These are phyloP conservation scores for Scaptodrosophila latifasciaeformis DNA, from an alignment of 2,888 invertebrate genomes.

Conservation along the genomic window DNA sequence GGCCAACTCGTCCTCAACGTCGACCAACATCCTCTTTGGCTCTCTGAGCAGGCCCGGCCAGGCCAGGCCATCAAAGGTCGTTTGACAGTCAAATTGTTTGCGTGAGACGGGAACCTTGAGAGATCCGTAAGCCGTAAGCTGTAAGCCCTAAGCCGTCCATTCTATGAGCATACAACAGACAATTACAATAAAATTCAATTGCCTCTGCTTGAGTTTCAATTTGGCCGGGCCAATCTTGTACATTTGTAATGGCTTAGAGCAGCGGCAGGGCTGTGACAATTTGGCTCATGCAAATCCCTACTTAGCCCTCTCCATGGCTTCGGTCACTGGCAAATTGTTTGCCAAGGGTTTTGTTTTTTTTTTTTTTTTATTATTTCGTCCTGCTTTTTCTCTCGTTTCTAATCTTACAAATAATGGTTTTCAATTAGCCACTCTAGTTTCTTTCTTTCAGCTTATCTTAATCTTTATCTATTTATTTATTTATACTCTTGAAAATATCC, in stretches of 20 bases:
- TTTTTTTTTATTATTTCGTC: no score
- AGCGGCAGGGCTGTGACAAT: no score
- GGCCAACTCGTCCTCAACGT: no score
- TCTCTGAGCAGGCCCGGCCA: constrained; percentile 32
- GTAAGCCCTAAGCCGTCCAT: constrained; percentile 29
- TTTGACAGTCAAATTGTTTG: constrained; percentile 40
- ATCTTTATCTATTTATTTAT: no score
- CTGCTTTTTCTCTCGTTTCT: constrained; percentile 21
- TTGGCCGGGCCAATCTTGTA: no score
- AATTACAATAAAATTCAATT: constrained; percentile 60
- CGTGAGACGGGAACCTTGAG: background rate
- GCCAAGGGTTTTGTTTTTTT: no score
- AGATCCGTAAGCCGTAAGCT: constrained; percentile 20
- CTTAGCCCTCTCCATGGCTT: constrained; percentile 5
- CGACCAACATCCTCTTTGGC: no score
- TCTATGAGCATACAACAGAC: constrained; percentile 1
- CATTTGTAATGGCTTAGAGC: constrained; percentile 34
- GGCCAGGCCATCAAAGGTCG: constrained; percentile 58
- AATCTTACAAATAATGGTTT: constrained; percentile 64
- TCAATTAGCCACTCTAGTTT: constrained; percentile 54
- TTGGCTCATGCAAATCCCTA: constrained; percentile 58
- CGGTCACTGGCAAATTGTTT: constrained; percentile 56
- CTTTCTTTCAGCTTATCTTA: no score
- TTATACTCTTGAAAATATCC: no score
- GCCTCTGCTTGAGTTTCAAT: constrained; percentile 44